These are phyloP conservation scores for Tuta absoluta DNA, from an alignment of 2,888 invertebrate species.

Conservation along the genomic window DNA sequence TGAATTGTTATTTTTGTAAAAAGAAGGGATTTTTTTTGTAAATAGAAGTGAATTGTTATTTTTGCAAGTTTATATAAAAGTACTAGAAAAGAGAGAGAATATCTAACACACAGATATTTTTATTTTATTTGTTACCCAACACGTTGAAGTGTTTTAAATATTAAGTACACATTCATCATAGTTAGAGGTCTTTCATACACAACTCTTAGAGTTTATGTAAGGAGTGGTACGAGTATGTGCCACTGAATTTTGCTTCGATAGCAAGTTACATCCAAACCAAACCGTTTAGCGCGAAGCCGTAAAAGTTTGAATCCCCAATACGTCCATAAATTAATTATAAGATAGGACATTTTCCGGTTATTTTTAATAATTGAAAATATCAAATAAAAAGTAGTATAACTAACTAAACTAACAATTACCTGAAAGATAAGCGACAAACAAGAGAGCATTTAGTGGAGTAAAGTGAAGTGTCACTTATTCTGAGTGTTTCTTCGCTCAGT, in stretches of 20 bases:
- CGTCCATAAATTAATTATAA: slow-evolving; percentile 42
- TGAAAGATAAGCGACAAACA: slow-evolving; percentile 13
- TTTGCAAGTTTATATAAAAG: too few species aligned
- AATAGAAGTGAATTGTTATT: too few species aligned
- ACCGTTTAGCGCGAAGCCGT: slow-evolving; percentile 62
- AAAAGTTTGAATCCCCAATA: slow-evolving; percentile 43
- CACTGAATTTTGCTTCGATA: slow-evolving; percentile 16
- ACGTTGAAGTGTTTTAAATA: too few species aligned
- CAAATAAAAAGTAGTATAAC: background rate
- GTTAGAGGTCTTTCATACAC: too few species aligned
- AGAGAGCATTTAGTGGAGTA: background rate
- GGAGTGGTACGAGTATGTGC: background rate
- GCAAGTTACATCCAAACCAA: slow-evolving; percentile 50
- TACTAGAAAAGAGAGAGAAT: too few species aligned
- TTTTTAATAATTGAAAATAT: background rate
- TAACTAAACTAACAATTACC: background rate
- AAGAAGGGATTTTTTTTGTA: too few species aligned
- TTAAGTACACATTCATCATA: too few species aligned
- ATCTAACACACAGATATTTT: too few species aligned
- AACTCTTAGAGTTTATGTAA: background rate
- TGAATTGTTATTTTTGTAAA: too few species aligned
- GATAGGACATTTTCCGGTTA: background rate
- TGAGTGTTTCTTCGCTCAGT: background rate
- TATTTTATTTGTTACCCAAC: too few species aligned
- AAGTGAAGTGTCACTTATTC: slow-evolving; percentile 20